Evolutionary conservation across 1,140 invertebrate genomes (phyloP).

Genomic region (Cotesia glomerata): DNA sequence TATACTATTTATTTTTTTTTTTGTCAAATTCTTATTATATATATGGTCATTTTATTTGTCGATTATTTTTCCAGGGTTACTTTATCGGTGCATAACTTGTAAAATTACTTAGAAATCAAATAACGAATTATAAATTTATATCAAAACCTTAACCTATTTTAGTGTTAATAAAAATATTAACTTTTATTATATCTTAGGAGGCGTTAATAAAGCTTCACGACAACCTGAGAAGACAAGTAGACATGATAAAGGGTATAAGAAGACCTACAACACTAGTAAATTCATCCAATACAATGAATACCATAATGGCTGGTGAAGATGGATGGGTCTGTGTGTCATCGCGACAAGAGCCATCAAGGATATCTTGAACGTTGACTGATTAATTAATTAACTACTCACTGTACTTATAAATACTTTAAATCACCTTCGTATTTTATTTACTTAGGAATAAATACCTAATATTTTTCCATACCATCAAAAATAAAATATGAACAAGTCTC

Average conservation of each 20-base stretch:
- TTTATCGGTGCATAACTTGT: too few relatives aligned
- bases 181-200: slow-evolving; percentile 58
- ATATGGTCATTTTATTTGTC: too few relatives aligned
- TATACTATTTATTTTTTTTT: too few relatives aligned
- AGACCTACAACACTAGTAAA: slow-evolving; percentile 25
- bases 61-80: too few relatives aligned
- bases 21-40: too few relatives aligned
- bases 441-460: not conserved
- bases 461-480: not conserved
- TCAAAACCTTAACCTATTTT: not conserved
- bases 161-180: not conserved
- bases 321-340: slow-evolving; percentile 60
- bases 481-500: not conserved
- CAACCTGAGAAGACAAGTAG: slow-evolving; percentile 70
- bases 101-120: too few relatives aligned
- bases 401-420: not conserved
- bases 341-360: slow-evolving; percentile 48
- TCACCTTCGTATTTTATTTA: not conserved
- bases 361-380: slow-evolving; percentile 37
- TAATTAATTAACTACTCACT: not conserved
- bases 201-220: slow-evolving; percentile 69
- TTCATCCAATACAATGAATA: slow-evolving; percentile 15
- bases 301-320: slow-evolving; percentile 46
- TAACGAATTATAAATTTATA: too few relatives aligned
- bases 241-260: slow-evolving; percentile 58